These are phyloP conservation scores for Acanthaster planci DNA, from an alignment of 35 echinoderm and acorn worm species.

Conservation along the genomic window DNA sequence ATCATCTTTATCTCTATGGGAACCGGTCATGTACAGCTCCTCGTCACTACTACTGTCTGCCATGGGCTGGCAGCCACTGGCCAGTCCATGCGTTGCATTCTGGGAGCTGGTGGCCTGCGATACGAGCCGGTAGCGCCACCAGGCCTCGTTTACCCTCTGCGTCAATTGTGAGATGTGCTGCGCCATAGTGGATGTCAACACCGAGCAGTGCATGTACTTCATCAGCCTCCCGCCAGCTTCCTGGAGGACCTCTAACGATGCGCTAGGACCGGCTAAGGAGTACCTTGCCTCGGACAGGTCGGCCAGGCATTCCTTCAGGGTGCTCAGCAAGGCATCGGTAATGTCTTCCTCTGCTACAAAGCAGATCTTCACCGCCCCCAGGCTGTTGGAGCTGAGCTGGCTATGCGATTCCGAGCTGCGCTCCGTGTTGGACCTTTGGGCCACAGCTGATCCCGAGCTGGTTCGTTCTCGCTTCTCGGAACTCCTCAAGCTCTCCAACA, in stretches of 20 bases:
- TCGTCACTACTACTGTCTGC: conserved; percentile 64
- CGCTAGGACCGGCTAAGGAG: conserved; percentile 37
- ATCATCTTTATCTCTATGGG: conserved; percentile 38
- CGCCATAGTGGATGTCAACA: conserved; percentile 55
- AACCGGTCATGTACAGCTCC: conserved; percentile 35
- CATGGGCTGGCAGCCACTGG: not conserved
- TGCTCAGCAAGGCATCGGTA: conserved; percentile 53
- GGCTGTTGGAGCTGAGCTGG: conserved; percentile 51
- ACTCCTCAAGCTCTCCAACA: not conserved
- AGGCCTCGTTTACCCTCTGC: conserved; percentile 85
- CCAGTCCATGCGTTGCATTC: not conserved
- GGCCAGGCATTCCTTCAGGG: conserved; percentile 73
- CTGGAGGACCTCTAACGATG: conserved; percentile 17
- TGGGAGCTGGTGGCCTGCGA: conserved; percentile 47
- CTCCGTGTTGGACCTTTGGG: not conserved
- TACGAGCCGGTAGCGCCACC: conserved; percentile 94
- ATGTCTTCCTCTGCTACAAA: conserved; percentile 64
- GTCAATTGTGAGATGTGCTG: conserved; percentile 74
- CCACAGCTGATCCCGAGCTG: not conserved
- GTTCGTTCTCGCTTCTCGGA: not conserved
- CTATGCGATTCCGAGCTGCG: conserved; percentile 56
- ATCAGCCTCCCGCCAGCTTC: conserved; percentile 39
- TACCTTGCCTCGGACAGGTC: conserved; percentile 69
- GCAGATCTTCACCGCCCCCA: conserved; percentile 40
- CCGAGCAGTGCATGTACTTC: conserved; percentile 67